Base-by-base conservation (phyloP, 2,797 vertebrate species). In the Myioborus miniatus region DNA sequence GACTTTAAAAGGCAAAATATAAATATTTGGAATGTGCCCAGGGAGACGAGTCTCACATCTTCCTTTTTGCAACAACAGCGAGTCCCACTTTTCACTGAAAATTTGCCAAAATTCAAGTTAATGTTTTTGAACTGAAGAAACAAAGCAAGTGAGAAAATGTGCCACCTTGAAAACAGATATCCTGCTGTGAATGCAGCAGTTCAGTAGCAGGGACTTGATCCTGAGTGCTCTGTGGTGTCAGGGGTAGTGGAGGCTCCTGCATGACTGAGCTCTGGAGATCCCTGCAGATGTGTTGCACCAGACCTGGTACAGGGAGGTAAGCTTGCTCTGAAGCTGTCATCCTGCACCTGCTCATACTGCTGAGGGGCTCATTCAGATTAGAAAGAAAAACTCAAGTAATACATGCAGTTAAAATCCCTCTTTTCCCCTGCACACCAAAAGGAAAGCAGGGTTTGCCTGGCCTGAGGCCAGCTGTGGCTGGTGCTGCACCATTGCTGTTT, bases 1-100 rank as follows among this genome's bases (percentile, higher is more conserved):
- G 77, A 55, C 58, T 89, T 84, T 58, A 90, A 72, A 93, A 86
- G 39, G 32, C 65, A 91, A 56, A 94, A 60, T 81, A 64, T 55
- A 87, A 92, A 58, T 81, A 56, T 37, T 89, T 93, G 65, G 65
- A 87, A 53, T 12, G 18, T 46, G 36, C 12, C 67, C 34, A 65
- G 47, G 43, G 34, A 91, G 43, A 47, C 5, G 1, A 77, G 26
- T 50, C 49, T 65, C 30, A 1, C 29, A 89, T 77, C 47, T 18
- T 94, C 30, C 32, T 68, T 89, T 89, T 53, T 14, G 26, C 65
- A 63, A 3, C 24, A 39, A 36, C 64, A 59, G 34, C 44, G 68
- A 80, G 26, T 80, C 30, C 20, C 15, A 26, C 60, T 63, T 34
- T 58, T 74, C 27, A 13, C 46, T 49, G 71, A 41, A 67, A 56